Evolutionary conservation across 2,113 vertebrate species (phyloP), one percentile per base, ranked within the genome.

Genomic region (Saccopteryx bilineata): DNA sequence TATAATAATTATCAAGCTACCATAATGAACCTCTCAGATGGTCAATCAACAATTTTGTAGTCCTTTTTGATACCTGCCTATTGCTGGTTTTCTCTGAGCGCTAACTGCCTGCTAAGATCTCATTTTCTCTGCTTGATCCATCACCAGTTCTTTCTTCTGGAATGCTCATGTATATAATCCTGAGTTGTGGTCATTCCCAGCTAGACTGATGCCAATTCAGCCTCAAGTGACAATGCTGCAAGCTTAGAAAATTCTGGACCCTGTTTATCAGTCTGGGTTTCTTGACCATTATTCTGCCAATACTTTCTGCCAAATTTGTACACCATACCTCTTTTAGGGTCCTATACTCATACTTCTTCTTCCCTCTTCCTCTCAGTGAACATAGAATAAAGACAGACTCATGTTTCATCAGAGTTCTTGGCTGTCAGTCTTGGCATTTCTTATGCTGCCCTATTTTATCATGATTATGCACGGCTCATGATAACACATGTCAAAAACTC

Each of bases 51-150:
- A 93, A 2, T 79, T 88, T 79, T 54, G 61, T 46, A 92, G 46
- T 63, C 24, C 63, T 90, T 46, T 56, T 92, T 96, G 68, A 81
- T 88, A 21, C n/a, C 33, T 60, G 13, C 18, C 46, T 54, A 56
- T 63, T 75, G 78, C 68, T 33, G 92, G 68, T 74, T 88, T 79
- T 6, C 68, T 94, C 69, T n/a, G 19, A 93, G 74, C 52, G 79
- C 71, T 60, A 46, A 31, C 26, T 90, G 14, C 46, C 68, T 96
- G 88, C 96, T 95, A 97, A 94, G 15, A 54, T 79, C n/a, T 88
- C 72, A 93, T 93, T 75, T 87, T 93, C 56, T 92, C 88, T 84
- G n/a, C 75, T 92, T 96, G 82, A 93, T 96, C 39, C 48, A 80
- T 75, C 21, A 79, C 63, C 72, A 94, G 13, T 61, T 92, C 95